phyloP scores from a whole-genome alignment of 2,797 vertebrate genomes.

The Nannoperca obscura region DNA sequence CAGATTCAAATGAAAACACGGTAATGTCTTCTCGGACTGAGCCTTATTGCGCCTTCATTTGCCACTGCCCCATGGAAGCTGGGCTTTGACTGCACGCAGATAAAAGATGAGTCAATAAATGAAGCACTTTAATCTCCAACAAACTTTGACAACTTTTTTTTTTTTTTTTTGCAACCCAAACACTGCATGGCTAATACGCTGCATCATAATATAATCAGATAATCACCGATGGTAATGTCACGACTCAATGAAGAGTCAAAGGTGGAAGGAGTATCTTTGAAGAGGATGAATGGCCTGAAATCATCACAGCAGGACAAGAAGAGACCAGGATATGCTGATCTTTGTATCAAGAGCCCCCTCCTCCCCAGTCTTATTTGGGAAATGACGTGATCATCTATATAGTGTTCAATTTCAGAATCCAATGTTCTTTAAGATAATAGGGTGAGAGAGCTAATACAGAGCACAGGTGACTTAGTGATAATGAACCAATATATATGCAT shows the following conservation, averaged over 20 bases:
- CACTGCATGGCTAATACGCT: constrained; percentile 55
- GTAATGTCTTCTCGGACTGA: constrained; percentile 76
- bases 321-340: constrained; percentile 38
- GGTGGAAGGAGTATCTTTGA: constrained; percentile 58
- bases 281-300: constrained; percentile 53
- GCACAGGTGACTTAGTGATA: constrained; percentile 82
- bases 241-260: constrained; percentile 51
- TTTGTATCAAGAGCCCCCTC: constrained; percentile 29
- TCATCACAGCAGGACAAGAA: constrained; percentile 56
- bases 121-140: constrained; percentile 75
- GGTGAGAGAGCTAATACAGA: constrained; percentile 71
- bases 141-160: constrained; percentile 69
- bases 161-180: constrained; percentile 63
- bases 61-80: constrained; percentile 67
- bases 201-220: constrained; percentile 61
- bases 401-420: constrained; percentile 77
- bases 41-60: constrained; percentile 75
- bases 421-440: constrained; percentile 80
- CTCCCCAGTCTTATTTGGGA: constrained; percentile 6
- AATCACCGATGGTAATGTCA: constrained; percentile 63
- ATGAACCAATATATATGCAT: constrained; percentile 88
- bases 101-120: constrained; percentile 77
- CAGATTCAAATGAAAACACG: constrained; percentile 74
- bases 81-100: constrained; percentile 65
- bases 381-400: constrained; percentile 63